Conservation (phyloP, 2,113 vertebrate genomes). For the Struthio camelus region DNA sequence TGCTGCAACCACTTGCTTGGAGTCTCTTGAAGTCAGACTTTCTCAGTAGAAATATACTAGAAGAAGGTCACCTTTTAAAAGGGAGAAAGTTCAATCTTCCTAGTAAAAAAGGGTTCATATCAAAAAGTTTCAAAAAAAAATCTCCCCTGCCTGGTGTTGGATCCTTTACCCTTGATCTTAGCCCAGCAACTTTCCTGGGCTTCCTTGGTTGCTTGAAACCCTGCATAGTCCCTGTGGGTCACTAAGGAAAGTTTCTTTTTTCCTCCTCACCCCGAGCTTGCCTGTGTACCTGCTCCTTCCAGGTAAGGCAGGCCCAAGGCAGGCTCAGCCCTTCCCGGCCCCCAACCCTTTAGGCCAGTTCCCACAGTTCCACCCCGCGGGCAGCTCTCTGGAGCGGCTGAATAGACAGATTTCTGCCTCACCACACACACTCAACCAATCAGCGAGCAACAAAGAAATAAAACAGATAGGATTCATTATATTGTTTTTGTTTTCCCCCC, state of each 20-base stretch:
- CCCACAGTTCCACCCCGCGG: accelerated
- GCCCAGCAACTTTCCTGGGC: neutral
- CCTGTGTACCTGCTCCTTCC: neutral
- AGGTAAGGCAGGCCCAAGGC: neutral
- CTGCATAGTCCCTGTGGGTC: neutral
- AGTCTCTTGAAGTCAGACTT: neutral
- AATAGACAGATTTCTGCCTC: neutral
- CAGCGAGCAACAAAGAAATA: neutral
- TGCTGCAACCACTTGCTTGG: neutral
- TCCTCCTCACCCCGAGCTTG: neutral
- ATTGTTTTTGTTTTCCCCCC: no score
- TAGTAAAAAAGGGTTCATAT: neutral
- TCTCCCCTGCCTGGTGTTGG: neutral
- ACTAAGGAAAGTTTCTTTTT: neutral
- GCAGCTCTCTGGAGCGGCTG: accelerated
- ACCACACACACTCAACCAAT: neutral
- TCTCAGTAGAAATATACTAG: neutral
- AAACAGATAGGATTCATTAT: neutral
- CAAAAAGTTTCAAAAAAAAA: neutral
- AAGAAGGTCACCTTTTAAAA: neutral
- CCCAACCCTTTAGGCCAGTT: accelerated
- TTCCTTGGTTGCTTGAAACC: neutral
- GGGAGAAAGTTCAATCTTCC: neutral
- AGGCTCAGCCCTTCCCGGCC: neutral
- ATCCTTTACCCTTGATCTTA: neutral